Base-by-base conservation (phyloP, 2,888 invertebrate genomes). In the Caradrina clavipalpis region DNA sequence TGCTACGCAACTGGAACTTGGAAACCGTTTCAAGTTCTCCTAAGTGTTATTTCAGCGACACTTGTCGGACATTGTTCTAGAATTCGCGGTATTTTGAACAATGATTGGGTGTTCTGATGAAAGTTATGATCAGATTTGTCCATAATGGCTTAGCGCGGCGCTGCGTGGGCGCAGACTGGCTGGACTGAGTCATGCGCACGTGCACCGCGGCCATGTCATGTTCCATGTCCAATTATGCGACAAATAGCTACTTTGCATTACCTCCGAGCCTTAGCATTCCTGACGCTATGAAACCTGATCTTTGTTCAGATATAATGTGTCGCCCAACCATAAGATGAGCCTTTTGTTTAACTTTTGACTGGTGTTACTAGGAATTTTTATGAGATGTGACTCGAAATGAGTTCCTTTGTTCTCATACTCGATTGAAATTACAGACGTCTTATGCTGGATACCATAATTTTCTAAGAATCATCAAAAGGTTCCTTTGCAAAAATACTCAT, bases 221-320 rank as follows among this genome's bases (percentile, higher is more conserved):
- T 88, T 86, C 82, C 84, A 90, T 90, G 89, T 87, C 90, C 91
- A 92, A 90, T 90, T 91, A 90, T 86, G 86, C 83, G 88, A 85
- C 85, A 87, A 88, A 87, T 84, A 80, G 77, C 78, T 83, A 81
- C 81, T 82, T 82, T 76, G 79, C 77, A 83, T 83, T 86, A 80
- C 73, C 80, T 78, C 73, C 54, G 67, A 71, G 78, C 51, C 60
- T 65, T 59, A 71, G 69, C 76, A 81, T 81, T 77, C 80, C 78
- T 81, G 64, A 75, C 69, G 69, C 70, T 73, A 49, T 70, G 83
- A 79, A 83, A 84, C 75, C 65, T 63, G 78, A 84, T 82, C 78
- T 76, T 58, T 65, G 69, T 69, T 53, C 51, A 67, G 66, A 58
- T 80, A 69, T 59, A 63, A 78, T 67, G 35, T 55, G 51, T 66